Base-by-base conservation (phyloP, 1,140 invertebrate species). In the Bombus polaris region DNA sequence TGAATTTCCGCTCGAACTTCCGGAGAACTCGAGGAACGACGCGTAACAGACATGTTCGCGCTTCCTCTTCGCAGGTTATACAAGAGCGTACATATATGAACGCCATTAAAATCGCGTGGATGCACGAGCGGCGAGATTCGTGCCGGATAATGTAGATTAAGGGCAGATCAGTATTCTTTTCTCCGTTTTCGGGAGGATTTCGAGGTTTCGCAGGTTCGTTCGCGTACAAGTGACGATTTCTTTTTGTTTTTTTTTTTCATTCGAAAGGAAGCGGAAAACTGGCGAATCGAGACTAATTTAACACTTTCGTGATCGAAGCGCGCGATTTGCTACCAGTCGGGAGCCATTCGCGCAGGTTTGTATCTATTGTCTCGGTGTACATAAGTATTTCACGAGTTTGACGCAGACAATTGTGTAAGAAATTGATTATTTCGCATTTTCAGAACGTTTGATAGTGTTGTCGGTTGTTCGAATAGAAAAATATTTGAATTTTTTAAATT, bases 101-200 rank as follows among this genome's bases (percentile, higher is more conserved):
- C 73, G 73, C 6, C 57, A 25, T 32, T n/a, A 4, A 59, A 62
- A 59, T 76, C 22, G 32, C 39, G 74, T 8, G 25, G 66, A 37
- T 28, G 37, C 76, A 25, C 59, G 42, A n/a, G 35, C 42, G 35
- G 10, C 57, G 35, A 78, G 53, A 79, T 44, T 79, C 32, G 18
- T n/a, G 72, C 59, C 37, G 65, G 47, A 59, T 80, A 85, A 37
- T 8, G 25, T 85, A 85, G 83, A 71, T 85, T 85, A 80, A 85
- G 76, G 77, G 83, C 83, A 71, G 83, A 85, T 85, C 83, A 85
- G 83, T 85, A 85, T 85, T 85, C 83, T 80, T 44, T 72, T 72
- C 83, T 80, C 77, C 68, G 68, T 85, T 85, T 79, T 65, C 83
- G 53, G 77, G 78, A 57, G 68, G 68, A 65, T 78, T 35, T 35